phyloP scores from a whole-genome alignment of 2,888 invertebrate species.

The Chymomyza amoena region DNA sequence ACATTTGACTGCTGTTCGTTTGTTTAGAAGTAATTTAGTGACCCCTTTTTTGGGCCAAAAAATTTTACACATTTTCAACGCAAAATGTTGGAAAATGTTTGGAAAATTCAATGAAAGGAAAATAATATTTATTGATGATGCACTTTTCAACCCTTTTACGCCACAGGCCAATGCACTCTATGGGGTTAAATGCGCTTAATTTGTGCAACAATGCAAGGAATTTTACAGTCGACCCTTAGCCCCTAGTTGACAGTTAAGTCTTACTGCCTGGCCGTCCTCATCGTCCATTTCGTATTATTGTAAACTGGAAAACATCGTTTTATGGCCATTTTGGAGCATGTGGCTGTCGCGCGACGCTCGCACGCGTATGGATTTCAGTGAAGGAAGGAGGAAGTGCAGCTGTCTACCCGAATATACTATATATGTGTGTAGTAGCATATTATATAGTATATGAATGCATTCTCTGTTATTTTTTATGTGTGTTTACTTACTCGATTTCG shows the following conservation, averaged over 20 bases:
- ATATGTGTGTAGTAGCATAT: neutral
- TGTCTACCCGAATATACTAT: neutral
- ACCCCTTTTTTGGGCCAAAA: constrained; percentile 53
- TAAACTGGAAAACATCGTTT: constrained; percentile 27
- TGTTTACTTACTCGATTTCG: neutral
- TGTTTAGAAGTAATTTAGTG: constrained; percentile 1
- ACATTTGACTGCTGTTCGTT: constrained; percentile 16
- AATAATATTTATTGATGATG: constrained; percentile 8
- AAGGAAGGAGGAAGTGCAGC: neutral
- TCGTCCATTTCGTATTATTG: neutral
- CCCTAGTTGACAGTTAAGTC: neutral
- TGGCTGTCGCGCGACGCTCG: constrained; percentile 52
- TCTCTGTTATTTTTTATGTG: neutral
- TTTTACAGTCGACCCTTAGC: neutral
- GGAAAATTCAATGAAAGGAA: constrained; percentile 27
- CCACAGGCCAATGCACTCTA: neutral
- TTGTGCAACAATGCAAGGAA: constrained; percentile 20
- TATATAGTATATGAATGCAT: neutral
- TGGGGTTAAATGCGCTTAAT: constrained; percentile 16
- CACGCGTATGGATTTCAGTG: constrained; percentile 69
- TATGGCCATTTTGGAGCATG: constrained; percentile 53
- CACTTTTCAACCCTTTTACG: neutral
- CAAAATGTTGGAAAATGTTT: constrained; percentile 60
- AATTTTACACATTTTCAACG: constrained; percentile 63
- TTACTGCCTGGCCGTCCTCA: neutral